Conservation (phyloP, 2,797 vertebrate genomes). For the Megaceryle alcyon region DNA sequence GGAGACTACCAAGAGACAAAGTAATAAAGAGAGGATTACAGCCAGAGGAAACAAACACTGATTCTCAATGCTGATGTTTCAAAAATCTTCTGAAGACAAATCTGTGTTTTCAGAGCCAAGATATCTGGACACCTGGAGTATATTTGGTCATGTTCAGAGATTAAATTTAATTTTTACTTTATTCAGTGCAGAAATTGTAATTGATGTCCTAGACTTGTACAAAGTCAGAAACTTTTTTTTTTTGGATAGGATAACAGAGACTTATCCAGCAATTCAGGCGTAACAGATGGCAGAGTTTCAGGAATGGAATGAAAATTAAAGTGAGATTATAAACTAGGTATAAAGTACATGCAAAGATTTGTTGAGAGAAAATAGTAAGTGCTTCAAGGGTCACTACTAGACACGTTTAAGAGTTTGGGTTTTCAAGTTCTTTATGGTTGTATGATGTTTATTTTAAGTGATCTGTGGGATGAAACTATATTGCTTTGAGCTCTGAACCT, state of each 20-base stretch:
- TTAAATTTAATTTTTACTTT: background rate
- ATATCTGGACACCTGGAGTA: background rate
- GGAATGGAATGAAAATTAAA: slow-evolving; percentile 30
- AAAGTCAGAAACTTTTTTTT: background rate
- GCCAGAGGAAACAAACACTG: background rate
- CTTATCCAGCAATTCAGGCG: background rate
- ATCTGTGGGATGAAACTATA: background rate
- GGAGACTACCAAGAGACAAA: background rate
- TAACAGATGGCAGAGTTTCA: slow-evolving; percentile 40
- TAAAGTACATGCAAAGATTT: background rate
- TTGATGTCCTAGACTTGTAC: background rate
- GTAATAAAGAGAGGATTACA: slow-evolving; percentile 32
- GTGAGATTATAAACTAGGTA: background rate
- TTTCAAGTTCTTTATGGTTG: background rate
- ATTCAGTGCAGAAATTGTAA: background rate
- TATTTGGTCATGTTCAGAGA: background rate
- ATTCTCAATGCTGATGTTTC: background rate
- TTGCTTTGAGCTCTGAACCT: slow-evolving; percentile 3
- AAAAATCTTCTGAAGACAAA: background rate
- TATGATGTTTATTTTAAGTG: background rate
- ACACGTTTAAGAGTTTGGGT: background rate
- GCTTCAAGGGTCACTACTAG: background rate
- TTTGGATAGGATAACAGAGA: background rate
- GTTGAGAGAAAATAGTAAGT: background rate
- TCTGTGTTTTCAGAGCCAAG: background rate